Evolutionary conservation across 2,888 invertebrate genomes (phyloP), one percentile per base, ranked within the genome.

Genomic region (Marasmarcha lunaedactyla): DNA sequence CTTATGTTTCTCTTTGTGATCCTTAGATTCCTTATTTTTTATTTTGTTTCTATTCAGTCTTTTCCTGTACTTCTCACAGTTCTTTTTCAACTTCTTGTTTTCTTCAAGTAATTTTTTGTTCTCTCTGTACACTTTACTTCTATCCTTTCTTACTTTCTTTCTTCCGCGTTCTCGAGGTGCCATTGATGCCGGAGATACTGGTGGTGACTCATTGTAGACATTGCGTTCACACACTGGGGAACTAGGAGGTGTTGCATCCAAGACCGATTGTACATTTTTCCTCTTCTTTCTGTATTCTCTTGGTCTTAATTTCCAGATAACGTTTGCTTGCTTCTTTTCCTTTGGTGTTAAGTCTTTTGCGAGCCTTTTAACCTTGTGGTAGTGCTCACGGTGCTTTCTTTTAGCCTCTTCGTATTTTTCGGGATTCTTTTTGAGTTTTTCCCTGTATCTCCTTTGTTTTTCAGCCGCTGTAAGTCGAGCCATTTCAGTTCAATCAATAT

Each of bases 341-440:
- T 33, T 13, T 10, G 33, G 25, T 12, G 41, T 11, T 34, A 37
- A 34, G 12, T 41, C 41, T 30, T 15, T 37, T 5, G 15, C 37
- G 1, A 41, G 26, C 6, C 12, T n/a, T 34, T 41, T 41, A n/a
- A 10, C 14, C 10, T 34, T 25, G 14, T 41, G 41, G 15, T 41
- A 37, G 14, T 7, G 3, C 11, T 26, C 25, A 1, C 35, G 34
- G n/a, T 41, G n/a, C 27, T 37, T 41, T 26, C 25, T 5, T 37
- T 37, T 41, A 12, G 12, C 13, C 14, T 41, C 37, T 41, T 41
- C 27, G 3, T 41, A 4, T n/a, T 41, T 37, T 14, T 37, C 37
- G 7, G 30, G 13, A 30, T 37, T 14, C 27, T 30, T 9, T 14
- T 37, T 37, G 14, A 37, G 14, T 30, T 14, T 13, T 37, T 37